Evolutionary conservation across 2,113 vertebrate species (phyloP), one percentile per base, ranked within the genome.

Genomic region (Marcusenius ussheri): DNA sequence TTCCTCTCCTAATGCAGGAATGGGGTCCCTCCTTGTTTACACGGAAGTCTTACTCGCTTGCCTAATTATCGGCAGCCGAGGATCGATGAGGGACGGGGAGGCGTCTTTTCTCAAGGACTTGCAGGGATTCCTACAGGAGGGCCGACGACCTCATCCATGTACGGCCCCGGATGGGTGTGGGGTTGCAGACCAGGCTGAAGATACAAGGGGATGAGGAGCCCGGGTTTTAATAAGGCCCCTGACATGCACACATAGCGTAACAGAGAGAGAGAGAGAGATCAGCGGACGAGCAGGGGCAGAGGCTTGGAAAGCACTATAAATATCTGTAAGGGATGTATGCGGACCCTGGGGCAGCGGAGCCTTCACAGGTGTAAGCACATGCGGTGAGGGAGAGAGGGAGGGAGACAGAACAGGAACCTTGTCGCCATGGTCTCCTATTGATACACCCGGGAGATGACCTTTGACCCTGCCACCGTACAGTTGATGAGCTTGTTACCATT

Each of bases 351-450:
- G 3, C 83, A 49, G 47, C 5, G 8, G 39, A 50, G 45, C 27
- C 31, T 74, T 15, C 45, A 74, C 62, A n/a, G 53, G 70, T 83
- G 35, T 5, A 70, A 10, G 15, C 49, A 51, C 27, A 45, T 9
- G 9, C 5, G 0, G 56, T 15, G 77, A 5, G 17, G 39, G 49
- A 3, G 17, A 27, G 49, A 3, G 45, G 42, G 46, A 91, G 88
- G 62, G 47, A 15, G 70, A 7, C 31, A 3, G 10, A 45, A n/a
- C 9, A 90, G 70, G 90, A 91, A 35, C 53, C 89, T 56, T 51
- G 90, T 92, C 89, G 91, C 89, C 89, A 87, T 91, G 86, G 90
- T 56, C 92, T 87, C 90, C 91, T 91, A 90, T 92, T 89, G 56
- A 58, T 80, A 91, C 91, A 91, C 92, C 83, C 56, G 45, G 83